Evolutionary conservation across 2,888 invertebrate species (phyloP).

Genomic region (Polyommatus icarus): DNA sequence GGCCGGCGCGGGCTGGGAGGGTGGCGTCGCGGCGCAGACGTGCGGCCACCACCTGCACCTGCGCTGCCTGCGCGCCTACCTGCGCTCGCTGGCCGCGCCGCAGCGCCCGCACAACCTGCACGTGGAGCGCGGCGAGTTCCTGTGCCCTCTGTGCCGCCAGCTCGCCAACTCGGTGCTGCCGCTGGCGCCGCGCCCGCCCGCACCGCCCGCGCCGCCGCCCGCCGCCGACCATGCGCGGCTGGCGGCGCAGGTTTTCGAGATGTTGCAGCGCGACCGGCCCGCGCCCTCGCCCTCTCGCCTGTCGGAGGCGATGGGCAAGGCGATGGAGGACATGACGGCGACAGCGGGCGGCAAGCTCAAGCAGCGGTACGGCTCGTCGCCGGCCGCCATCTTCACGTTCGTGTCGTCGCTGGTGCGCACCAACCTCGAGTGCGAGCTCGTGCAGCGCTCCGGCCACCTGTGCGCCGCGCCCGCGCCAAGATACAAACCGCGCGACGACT

Average conservation of each 20-base stretch:
- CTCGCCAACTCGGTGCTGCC: conserved; percentile 88
- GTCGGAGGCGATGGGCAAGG: conserved; percentile 93
- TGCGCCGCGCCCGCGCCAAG: conserved; percentile 75
- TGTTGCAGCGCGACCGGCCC: conserved; percentile 82
- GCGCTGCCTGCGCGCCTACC: conserved; percentile 95
- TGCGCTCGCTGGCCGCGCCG: conserved; percentile 89
- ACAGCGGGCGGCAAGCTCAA: conserved; percentile 91
- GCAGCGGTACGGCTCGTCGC: conserved; percentile 82
- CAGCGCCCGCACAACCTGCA: conserved; percentile 88
- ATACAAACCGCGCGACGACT: conserved; percentile 88
- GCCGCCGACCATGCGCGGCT: conserved; percentile 56
- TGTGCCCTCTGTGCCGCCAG: conserved; percentile 97
- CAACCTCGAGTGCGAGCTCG: conserved; percentile 95
- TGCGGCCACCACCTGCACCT: conserved; percentile 99
- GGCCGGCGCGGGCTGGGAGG: conserved; percentile 92
- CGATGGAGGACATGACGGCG: conserved; percentile 96
- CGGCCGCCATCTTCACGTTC: conserved; percentile 87
- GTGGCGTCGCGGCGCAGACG: conserved; percentile 95
- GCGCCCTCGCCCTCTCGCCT: conserved; percentile 83
- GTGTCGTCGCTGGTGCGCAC: conserved; percentile 94
- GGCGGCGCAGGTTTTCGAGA: conserved; percentile 69
- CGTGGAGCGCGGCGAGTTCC: conserved; percentile 89
- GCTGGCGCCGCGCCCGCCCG: conserved; percentile 85
- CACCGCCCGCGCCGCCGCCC: conserved; percentile 82
- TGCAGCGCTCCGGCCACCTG: conserved; percentile 92